Percentiles rank a stretch among this genome's conserved stretches.
phyloP scores from a whole-genome alignment of 1,140 invertebrate genomes.

The Lepidostoma basale region DNA sequence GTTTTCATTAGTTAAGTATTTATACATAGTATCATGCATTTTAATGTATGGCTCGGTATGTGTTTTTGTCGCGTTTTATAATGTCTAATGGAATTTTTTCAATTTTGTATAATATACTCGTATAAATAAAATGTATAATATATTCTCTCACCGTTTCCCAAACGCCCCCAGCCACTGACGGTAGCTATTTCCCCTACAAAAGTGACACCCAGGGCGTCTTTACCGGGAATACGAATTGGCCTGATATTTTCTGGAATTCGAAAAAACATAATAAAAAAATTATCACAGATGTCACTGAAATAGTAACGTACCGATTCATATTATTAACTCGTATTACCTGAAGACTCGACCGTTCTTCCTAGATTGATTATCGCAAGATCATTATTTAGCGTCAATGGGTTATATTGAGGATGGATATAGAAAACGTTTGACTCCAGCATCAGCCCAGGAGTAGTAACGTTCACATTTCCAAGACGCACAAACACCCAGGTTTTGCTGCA shows the following conservation, averaged over 20 bases:
- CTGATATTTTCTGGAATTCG: constrained; percentile 5
- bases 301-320: too few species aligned
- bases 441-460: constrained; percentile 28
- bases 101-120: too few species aligned
- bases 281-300: too few species aligned
- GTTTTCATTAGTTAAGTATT: too few species aligned
- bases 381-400: constrained; percentile 17
- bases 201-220: neutral
- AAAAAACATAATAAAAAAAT: too few species aligned
- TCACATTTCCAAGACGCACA: constrained; percentile 26
- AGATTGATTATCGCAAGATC: constrained; percentile 35
- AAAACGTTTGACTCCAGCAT: constrained; percentile 30
- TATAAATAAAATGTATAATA: too few species aligned
- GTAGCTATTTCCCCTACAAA: neutral
- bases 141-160: constrained; percentile 1
- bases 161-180: constrained; percentile 8
- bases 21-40: too few species aligned
- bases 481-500: constrained; percentile 6
- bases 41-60: too few species aligned
- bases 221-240: constrained; percentile 1
- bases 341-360: neutral
- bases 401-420: constrained; percentile 33
- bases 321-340: too few species aligned
- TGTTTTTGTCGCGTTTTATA: too few species aligned
- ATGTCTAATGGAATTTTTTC: too few species aligned